These are phyloP conservation scores for Ypsolopha sequella DNA, from an alignment of 2,888 invertebrate species.

Conservation along the genomic window DNA sequence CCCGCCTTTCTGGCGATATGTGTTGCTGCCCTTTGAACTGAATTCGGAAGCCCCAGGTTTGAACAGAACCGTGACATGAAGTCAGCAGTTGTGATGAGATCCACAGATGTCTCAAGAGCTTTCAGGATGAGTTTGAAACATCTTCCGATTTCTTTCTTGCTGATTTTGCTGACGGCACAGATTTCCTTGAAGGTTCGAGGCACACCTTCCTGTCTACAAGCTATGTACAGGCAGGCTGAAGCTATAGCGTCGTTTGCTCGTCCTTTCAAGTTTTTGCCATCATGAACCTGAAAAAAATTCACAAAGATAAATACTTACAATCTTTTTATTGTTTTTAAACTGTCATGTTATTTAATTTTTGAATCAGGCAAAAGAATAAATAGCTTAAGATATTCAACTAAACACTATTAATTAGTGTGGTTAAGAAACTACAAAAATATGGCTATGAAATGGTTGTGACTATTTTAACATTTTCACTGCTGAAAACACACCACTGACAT, in stretches of 20 bases:
- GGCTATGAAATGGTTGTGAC: no score
- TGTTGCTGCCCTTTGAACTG: conserved; percentile 94
- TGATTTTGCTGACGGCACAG: conserved; percentile 98
- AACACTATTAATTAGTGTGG: no score
- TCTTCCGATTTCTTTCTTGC: conserved; percentile 98
- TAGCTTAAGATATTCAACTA: no score
- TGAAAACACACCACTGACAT: no score
- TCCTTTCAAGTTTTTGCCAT: conserved; percentile 95
- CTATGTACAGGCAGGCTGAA: conserved; percentile 98
- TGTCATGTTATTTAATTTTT: not conserved
- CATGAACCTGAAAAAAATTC: conserved; percentile 77
- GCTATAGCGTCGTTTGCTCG: conserved; percentile 98
- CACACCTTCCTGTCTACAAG: conserved; percentile 98
- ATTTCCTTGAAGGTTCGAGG: conserved; percentile 99
- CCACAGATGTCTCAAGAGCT: conserved; percentile 96
- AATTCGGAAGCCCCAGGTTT: conserved; percentile 89
- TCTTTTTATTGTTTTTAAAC: not conserved
- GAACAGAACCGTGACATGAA: conserved; percentile 99
- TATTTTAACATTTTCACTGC: no score
- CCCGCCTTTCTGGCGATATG: conserved; percentile 97
- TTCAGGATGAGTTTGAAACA: conserved; percentile 98
- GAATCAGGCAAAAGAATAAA: no score
- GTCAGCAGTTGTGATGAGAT: conserved; percentile 97
- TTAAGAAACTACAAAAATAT: no score
- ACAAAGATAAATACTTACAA: not conserved